Conservation (phyloP, 2,797 vertebrate genomes). For the Onychomys torridus region DNA sequence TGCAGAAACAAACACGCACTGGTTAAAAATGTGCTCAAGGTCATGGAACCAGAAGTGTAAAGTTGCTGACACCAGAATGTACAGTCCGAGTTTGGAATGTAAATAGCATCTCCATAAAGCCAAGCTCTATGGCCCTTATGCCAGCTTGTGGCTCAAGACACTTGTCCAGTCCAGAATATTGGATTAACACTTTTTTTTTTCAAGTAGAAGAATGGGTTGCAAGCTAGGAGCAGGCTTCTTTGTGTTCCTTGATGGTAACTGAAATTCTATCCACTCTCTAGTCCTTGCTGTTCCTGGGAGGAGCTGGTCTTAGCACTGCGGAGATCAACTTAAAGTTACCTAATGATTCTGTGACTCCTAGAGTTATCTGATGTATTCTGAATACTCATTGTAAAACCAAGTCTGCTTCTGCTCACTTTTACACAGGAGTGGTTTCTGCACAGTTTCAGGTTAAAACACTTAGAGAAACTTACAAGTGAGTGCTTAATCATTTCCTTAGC, state of each 20-base stretch:
- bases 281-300: not conserved
- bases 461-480: slow-evolving; percentile 18
- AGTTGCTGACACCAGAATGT: not conserved
- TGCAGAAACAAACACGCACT: not conserved
- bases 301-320: not conserved
- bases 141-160: not conserved
- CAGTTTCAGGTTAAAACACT: slow-evolving; percentile 25
- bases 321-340: not conserved
- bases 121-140: not conserved
- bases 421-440: not conserved
- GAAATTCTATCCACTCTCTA: not conserved
- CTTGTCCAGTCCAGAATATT: not conserved
- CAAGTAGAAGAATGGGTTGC: not conserved
- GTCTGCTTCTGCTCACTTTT: not conserved
- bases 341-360: slow-evolving; percentile 17
- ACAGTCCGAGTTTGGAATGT: not conserved
- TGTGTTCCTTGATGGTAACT: not conserved
- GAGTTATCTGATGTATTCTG: not conserved
- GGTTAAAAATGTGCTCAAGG: not conserved
- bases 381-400: not conserved
- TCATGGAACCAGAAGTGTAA: not conserved
- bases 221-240: not conserved
- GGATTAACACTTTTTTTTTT: not conserved
- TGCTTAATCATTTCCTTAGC: slow-evolving; percentile 53
- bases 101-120: not conserved